Conservation (phyloP, 2,113 vertebrate species). For the Pedionomus torquatus region DNA sequence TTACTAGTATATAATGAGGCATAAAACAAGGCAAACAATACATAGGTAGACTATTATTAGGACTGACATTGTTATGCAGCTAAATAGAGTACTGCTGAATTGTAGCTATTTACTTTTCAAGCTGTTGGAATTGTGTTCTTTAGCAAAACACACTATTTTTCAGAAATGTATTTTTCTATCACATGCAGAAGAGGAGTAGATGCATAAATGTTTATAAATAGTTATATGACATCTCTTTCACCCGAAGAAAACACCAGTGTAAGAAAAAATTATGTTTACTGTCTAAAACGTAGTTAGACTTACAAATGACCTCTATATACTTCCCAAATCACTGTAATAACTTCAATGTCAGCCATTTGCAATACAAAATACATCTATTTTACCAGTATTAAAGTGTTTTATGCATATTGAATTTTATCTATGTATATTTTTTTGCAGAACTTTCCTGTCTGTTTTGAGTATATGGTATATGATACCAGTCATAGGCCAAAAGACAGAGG, state of each 20-base stretch:
- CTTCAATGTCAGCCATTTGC: neutral
- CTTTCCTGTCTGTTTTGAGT: neutral
- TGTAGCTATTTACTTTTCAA: conserved; percentile 5
- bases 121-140: neutral
- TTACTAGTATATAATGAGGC: neutral
- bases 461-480: neutral
- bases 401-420: neutral
- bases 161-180: conserved; percentile 2
- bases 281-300: neutral
- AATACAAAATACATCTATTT: neutral
- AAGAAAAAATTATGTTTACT: conserved; percentile 9
- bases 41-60: neutral
- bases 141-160: neutral
- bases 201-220: conserved; percentile 5
- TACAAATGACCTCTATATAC: neutral
- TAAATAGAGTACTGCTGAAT: neutral
- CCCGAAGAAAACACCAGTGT: neutral
- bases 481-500: neutral
- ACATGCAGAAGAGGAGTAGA: neutral
- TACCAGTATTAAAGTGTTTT: neutral
- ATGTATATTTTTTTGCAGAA: neutral
- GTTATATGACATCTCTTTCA: neutral
- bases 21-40: neutral
- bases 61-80: neutral
- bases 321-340: neutral